Evolutionary conservation across 2,113 vertebrate species (phyloP).

Genomic region (Acrocephalus kingi): DNA sequence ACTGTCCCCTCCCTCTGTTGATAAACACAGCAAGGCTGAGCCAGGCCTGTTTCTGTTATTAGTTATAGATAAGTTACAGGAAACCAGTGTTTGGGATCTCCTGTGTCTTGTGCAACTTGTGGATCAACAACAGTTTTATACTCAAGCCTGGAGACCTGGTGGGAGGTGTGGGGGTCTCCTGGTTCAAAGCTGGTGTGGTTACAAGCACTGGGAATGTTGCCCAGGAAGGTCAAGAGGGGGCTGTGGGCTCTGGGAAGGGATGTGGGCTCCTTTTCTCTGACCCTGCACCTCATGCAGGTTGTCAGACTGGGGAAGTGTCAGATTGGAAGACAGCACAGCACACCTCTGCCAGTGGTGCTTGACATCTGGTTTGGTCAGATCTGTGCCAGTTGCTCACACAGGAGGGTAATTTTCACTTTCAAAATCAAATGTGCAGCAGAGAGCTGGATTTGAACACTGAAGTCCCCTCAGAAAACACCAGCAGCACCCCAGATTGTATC

Average conservation of each 20-base stretch:
- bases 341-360: not conserved
- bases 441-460: not conserved
- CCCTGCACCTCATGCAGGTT: not conserved
- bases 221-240: not conserved
- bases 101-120: not conserved
- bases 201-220: not conserved
- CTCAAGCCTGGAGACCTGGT: not conserved
- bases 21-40: not conserved
- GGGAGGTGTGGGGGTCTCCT: not conserved
- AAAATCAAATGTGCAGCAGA: not conserved
- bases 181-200: not conserved
- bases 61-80: not conserved
- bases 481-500: not conserved
- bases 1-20: not conserved
- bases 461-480: not conserved
- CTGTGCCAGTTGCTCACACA: not conserved
- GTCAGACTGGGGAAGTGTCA: not conserved
- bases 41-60: not conserved
- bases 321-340: not conserved
- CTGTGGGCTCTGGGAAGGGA: not conserved
- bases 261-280: not conserved
- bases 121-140: not conserved
- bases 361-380: not conserved
- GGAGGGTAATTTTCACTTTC: not conserved
- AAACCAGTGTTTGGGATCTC: not conserved